Percentiles rank a stretch among this genome's conserved stretches.
phyloP scores from a whole-genome alignment of 1,140 invertebrate species.

The Atta colombica region DNA sequence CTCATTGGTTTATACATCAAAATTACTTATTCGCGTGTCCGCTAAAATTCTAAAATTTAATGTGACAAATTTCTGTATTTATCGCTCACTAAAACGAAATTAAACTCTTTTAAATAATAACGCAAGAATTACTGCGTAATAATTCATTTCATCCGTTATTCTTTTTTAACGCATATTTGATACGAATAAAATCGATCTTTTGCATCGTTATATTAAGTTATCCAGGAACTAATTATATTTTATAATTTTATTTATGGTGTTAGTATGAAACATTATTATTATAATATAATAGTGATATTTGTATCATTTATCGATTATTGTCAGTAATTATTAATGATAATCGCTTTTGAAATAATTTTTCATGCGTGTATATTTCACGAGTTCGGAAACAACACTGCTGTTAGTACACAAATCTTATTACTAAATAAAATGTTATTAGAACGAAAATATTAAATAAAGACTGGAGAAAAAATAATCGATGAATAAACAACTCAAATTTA shows the following conservation, averaged over 20 bases:
- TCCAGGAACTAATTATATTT: slow-evolving; percentile 18
- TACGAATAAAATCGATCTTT: not conserved
- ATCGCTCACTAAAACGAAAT: not conserved
- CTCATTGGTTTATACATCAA: slow-evolving; percentile 10
- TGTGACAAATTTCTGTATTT: slow-evolving; percentile 25
- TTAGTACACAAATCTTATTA: not conserved
- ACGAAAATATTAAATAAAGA: not conserved
- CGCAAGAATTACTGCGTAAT: not conserved
- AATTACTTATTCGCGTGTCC: slow-evolving; percentile 30
- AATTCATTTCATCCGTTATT: slow-evolving; percentile 7
- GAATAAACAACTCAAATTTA: not conserved
- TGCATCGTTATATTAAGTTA: not conserved
- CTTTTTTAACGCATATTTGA: not conserved
- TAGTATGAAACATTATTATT: not conserved
- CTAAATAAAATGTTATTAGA: too few species aligned
- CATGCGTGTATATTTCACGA: not conserved
- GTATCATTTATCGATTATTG: not conserved
- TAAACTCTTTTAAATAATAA: slow-evolving; percentile 10
- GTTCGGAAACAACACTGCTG: not conserved
- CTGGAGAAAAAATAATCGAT: not conserved
- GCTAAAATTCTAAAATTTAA: slow-evolving; percentile 11
- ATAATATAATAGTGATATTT: not conserved
- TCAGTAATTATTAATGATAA: not conserved
- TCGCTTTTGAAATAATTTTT: slow-evolving; percentile 5
- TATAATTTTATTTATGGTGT: not conserved